These are phyloP conservation scores for Thomomys bottae DNA, from an alignment of 2,113 vertebrate genomes.

Conservation along the genomic window DNA sequence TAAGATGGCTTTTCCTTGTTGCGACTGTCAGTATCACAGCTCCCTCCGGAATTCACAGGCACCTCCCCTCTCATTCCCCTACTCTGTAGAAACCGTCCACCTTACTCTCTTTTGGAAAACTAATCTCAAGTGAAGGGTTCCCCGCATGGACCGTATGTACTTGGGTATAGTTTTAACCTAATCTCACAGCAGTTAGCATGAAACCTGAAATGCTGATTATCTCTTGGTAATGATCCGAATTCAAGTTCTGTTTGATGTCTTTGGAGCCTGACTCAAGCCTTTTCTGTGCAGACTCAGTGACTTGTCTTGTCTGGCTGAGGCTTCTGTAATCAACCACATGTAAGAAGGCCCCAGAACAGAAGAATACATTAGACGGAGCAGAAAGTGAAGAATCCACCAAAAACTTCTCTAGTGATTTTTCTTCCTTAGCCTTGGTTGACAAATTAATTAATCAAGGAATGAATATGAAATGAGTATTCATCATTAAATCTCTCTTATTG, in stretches of 20 bases:
- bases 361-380: background rate
- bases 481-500: background rate
- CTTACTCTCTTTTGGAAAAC: background rate
- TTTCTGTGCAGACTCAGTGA: background rate
- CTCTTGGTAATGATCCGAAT: background rate
- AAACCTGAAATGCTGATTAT: fast-evolving
- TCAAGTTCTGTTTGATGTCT: background rate
- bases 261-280: background rate
- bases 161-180: background rate
- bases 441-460: background rate
- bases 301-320: background rate
- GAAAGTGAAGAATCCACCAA: background rate
- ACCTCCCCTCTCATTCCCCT: too few relatives aligned
- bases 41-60: background rate
- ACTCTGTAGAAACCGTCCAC: background rate
- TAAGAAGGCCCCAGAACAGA: background rate
- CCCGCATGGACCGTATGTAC: background rate
- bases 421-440: background rate
- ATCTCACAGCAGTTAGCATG: background rate
- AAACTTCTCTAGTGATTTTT: background rate
- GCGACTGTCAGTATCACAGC: background rate
- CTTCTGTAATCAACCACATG: background rate
- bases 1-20: background rate
- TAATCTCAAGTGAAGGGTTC: background rate
- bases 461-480: background rate